Evolutionary conservation across 1,140 invertebrate genomes (phyloP).

Genomic region (Sitophilus oryzae): DNA sequence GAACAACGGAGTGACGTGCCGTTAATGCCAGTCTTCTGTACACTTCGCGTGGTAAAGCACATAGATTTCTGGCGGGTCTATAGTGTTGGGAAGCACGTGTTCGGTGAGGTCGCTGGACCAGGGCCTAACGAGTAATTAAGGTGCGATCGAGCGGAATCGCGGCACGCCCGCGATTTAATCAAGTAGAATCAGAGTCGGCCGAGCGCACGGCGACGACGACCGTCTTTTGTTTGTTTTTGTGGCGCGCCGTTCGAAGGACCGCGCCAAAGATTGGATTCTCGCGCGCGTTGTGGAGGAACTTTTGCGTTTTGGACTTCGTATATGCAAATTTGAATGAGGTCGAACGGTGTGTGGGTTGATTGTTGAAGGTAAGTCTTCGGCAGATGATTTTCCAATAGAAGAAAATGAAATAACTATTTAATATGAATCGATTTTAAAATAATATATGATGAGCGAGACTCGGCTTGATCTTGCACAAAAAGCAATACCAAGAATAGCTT

Average conservation of each 20-base stretch:
- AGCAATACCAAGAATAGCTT: too few species aligned
- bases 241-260: too few species aligned
- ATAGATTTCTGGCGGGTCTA: slow-evolving; percentile 27
- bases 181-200: slow-evolving; percentile 22
- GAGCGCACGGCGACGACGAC: too few species aligned
- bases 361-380: slow-evolving; percentile 5
- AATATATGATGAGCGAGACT: too few species aligned
- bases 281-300: slow-evolving; percentile 1
- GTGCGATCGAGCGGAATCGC: slow-evolving; percentile 38
- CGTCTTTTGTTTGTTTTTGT: slow-evolving; percentile 23
- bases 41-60: slow-evolving; percentile 41
- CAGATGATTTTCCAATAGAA: too few species aligned
- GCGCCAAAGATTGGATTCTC: slow-evolving; percentile 18
- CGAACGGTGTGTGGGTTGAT: too few species aligned
- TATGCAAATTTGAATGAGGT: slow-evolving; percentile 5
- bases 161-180: slow-evolving; percentile 33
- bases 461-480: too few species aligned
- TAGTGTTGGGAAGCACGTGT: slow-evolving; percentile 33
- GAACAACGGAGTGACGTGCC: slow-evolving; percentile 41
- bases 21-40: slow-evolving; percentile 42
- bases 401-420: too few species aligned
- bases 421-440: too few species aligned
- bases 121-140: slow-evolving; percentile 35
- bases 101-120: slow-evolving; percentile 29
- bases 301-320: not conserved